Conservation (phyloP, 2,888 invertebrate species). For the Ormyrus nitidulus region DNA sequence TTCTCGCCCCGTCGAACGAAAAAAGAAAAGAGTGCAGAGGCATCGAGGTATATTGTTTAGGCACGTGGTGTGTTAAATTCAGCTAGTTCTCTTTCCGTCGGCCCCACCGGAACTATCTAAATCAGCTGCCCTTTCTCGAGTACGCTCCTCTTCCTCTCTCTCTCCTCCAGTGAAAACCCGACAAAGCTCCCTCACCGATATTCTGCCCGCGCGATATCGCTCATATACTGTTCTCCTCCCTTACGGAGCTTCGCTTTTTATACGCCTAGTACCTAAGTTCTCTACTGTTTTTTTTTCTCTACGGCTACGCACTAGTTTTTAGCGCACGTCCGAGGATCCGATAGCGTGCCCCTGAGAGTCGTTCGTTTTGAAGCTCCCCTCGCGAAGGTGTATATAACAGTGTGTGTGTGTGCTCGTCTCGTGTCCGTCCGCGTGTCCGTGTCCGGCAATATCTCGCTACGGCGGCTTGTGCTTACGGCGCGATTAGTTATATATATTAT, state of each 20-base stretch:
- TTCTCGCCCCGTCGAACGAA: background rate
- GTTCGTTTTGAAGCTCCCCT: background rate
- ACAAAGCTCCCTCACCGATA: background rate
- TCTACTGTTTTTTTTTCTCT: too few species aligned
- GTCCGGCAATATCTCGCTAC: too few species aligned
- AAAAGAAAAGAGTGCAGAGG: conserved; percentile 51
- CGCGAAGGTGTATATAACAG: too few species aligned
- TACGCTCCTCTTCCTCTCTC: conserved; percentile 12
- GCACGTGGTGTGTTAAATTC: conserved; percentile 60
- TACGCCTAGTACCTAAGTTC: too few species aligned
- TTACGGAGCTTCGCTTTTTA: background rate
- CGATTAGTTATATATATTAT: too few species aligned
- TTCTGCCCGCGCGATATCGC: too few species aligned
- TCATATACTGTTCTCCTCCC: background rate
- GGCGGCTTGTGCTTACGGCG: too few species aligned
- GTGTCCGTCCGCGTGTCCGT: too few species aligned
- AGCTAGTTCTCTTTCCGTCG: conserved; percentile 10
- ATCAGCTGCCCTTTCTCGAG: conserved; percentile 15
- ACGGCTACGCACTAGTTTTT: background rate
- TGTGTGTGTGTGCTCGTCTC: too few species aligned
- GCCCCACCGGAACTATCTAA: too few species aligned
- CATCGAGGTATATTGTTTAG: conserved; percentile 63
- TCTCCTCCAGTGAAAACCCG: background rate
- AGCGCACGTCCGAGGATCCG: conserved; percentile 5
- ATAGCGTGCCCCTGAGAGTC: background rate